Conservation (phyloP, 2,113 vertebrate species). For the Limanda limanda region DNA sequence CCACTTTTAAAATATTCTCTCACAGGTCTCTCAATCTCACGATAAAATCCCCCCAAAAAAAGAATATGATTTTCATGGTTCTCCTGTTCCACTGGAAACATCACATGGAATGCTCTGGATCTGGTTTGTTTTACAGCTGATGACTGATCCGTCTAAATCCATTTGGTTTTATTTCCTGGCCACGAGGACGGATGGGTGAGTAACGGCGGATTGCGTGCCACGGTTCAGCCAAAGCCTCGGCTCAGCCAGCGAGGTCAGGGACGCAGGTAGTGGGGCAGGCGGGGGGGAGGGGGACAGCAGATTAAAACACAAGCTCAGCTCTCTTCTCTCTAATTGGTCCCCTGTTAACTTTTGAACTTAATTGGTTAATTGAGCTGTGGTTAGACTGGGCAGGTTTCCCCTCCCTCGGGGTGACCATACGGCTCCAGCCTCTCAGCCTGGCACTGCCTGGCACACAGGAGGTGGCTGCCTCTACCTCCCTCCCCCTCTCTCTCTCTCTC, state of each 20-base stretch:
- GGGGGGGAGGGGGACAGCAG: conserved; percentile 14
- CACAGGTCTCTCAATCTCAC: conserved; percentile 55
- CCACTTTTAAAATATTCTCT: conserved; percentile 39
- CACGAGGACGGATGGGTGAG: conserved; percentile 71
- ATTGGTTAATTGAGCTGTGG: conserved; percentile 79
- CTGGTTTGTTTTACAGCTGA: conserved; percentile 78
- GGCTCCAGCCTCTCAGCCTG: conserved; percentile 70
- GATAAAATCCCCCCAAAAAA: conserved; percentile 20
- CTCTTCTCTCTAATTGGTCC: conserved; percentile 70
- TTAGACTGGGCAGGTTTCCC: conserved; percentile 73
- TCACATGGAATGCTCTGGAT: conserved; percentile 69
- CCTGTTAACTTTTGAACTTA: conserved; percentile 76
- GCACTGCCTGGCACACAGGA: conserved; percentile 70
- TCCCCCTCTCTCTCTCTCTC: conserved; percentile 43
- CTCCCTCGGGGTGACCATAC: conserved; percentile 72
- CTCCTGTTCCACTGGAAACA: conserved; percentile 69
- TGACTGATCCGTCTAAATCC: conserved; percentile 78
- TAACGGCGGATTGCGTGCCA: conserved; percentile 67
- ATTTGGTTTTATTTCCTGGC: conserved; percentile 60
- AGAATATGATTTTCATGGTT: conserved; percentile 64
- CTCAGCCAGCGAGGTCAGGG: conserved; percentile 60
- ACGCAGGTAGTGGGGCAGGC: conserved; percentile 12
- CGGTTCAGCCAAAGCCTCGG: conserved; percentile 62
- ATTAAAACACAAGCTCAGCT: conserved; percentile 69
- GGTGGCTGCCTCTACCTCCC: conserved; percentile 52